Evolutionary conservation across 1,140 invertebrate species (phyloP).

Genomic region (Drosophila yakuba): DNA sequence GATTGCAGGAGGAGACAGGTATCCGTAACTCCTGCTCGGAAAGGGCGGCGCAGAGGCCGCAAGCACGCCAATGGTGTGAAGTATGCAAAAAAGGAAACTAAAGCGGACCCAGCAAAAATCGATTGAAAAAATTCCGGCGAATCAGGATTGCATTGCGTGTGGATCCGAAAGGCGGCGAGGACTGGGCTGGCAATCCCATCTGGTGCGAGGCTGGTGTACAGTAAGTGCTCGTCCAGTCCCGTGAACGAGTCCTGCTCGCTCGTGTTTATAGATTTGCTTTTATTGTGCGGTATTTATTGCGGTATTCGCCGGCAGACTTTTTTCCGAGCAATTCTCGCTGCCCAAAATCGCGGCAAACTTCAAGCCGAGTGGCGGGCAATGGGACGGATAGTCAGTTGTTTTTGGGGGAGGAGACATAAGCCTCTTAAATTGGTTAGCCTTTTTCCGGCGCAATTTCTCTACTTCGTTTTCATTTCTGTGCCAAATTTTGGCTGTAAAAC

Average conservation of each 20-base stretch:
- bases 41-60: slow-evolving; percentile 13
- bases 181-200: slow-evolving; percentile 1
- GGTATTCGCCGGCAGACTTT: slow-evolving; percentile 46
- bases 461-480: slow-evolving; percentile 34
- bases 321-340: slow-evolving; percentile 16
- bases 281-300: slow-evolving; percentile 78
- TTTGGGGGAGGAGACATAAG: slow-evolving; percentile 35
- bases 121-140: slow-evolving; percentile 18
- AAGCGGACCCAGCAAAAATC: slow-evolving; percentile 28
- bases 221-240: slow-evolving; percentile 7
- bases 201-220: neutral
- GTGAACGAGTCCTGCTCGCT: slow-evolving; percentile 5
- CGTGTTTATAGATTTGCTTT: slow-evolving; percentile 63
- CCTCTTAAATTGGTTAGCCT: slow-evolving; percentile 63
- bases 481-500: slow-evolving; percentile 50
- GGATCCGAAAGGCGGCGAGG: neutral
- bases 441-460: slow-evolving; percentile 29
- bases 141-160: slow-evolving; percentile 20
- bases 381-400: neutral
- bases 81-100: slow-evolving; percentile 51
- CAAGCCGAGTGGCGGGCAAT: slow-evolving; percentile 18
- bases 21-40: neutral
- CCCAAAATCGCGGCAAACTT: slow-evolving; percentile 37
- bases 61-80: slow-evolving; percentile 60
- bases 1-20: slow-evolving; percentile 33